Conservation (phyloP, 2,888 invertebrate genomes). For the Cantharis lateralis region DNA sequence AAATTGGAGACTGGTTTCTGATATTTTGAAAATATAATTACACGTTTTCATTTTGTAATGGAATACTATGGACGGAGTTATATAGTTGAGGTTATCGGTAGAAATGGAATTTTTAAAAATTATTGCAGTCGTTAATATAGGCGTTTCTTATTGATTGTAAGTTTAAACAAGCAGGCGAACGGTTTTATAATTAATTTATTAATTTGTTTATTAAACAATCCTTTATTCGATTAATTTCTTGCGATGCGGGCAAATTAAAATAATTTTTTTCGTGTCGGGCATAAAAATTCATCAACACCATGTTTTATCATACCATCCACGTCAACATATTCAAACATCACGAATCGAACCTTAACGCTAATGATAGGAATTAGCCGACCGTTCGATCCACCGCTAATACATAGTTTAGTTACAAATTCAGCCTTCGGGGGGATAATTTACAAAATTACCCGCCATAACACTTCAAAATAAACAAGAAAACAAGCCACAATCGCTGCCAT, state of each 20-base stretch:
- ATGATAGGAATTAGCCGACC: constrained; percentile 62
- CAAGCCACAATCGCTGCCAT: constrained; percentile 52
- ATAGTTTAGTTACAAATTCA: constrained; percentile 68
- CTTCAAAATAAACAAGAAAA: constrained; percentile 59
- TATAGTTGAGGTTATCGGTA: constrained; percentile 30
- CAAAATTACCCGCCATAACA: constrained; percentile 58
- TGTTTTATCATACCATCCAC: constrained; percentile 42
- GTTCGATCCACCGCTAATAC: constrained; percentile 67
- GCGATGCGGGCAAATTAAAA: neutral
- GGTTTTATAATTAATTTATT: constrained; percentile 19
- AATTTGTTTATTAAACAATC: neutral
- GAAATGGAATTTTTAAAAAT: constrained; percentile 26
- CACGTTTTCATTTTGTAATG: constrained; percentile 54
- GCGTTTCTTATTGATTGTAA: constrained; percentile 18
- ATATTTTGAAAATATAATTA: constrained; percentile 57
- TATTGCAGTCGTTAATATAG: constrained; percentile 24
- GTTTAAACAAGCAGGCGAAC: constrained; percentile 10
- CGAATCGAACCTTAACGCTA: constrained; percentile 58
- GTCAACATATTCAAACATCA: constrained; percentile 60
- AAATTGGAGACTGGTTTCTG: constrained; percentile 59
- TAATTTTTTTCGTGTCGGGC: neutral
- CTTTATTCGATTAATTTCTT: neutral
- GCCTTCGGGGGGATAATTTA: constrained; percentile 65
- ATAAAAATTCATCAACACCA: constrained; percentile 7
- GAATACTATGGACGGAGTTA: constrained; percentile 47